These are phyloP conservation scores for Bergia sp. DNA, from an alignment of 92 coral and sea anemone genomes.

Conservation along the genomic window DNA sequence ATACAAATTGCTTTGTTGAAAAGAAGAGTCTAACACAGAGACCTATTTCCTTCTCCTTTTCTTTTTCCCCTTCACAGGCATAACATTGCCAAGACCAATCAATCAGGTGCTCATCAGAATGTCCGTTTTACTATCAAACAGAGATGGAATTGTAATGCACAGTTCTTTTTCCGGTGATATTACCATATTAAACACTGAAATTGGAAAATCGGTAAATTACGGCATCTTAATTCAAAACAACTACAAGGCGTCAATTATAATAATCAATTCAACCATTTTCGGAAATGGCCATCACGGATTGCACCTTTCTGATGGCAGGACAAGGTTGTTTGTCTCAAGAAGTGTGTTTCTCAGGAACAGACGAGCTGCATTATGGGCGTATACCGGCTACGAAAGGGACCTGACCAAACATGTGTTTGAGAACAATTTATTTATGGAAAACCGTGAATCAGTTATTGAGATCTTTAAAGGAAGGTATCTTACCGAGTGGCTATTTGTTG, in stretches of 20 bases:
- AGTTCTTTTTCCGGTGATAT: conserved; percentile 5
- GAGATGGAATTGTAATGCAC: conserved; percentile 31
- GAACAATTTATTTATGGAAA: conserved; percentile 32
- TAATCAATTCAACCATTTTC: conserved; percentile 52
- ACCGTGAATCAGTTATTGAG: conserved; percentile 47
- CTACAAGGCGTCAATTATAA: conserved; percentile 8
- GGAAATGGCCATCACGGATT: conserved; percentile 49
- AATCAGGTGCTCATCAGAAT: not conserved
- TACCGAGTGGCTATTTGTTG: conserved; percentile 7
- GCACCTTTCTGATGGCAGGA: not conserved
- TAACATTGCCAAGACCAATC: not conserved
- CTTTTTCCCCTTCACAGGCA: not conserved
- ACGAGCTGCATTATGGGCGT: conserved; percentile 26
- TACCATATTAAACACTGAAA: conserved; percentile 28
- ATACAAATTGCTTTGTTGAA: too few species aligned
- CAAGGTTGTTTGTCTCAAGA: conserved; percentile 2
- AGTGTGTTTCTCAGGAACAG: conserved; percentile 55
- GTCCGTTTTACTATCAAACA: conserved; percentile 22
- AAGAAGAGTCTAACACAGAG: too few species aligned
- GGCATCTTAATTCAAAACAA: conserved; percentile 39
- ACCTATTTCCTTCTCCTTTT: not conserved
- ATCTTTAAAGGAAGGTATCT: not conserved
- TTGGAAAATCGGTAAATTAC: conserved; percentile 38
- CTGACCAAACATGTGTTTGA: conserved; percentile 24
- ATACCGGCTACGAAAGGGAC: not conserved